Evolutionary conservation across 2,113 vertebrate species (phyloP).

Genomic region (Melanotaenia duboulayi): DNA sequence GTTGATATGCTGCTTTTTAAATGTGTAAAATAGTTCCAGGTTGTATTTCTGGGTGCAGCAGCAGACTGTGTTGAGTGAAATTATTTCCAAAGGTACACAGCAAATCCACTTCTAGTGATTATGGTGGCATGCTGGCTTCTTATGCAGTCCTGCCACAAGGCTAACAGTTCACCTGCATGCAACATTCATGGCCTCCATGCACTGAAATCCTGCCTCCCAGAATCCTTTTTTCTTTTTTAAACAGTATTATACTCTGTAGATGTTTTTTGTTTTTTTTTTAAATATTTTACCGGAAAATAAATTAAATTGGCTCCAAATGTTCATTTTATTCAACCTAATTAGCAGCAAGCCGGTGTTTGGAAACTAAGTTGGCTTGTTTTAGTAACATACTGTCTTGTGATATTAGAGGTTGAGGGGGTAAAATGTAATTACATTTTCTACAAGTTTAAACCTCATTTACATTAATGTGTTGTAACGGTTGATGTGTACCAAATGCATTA

Average conservation of each 20-base stretch:
- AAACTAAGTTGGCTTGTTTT: constrained; percentile 4
- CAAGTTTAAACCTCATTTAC: constrained; percentile 10
- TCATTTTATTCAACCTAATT: neutral
- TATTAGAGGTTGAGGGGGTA: neutral
- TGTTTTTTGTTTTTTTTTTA: no score
- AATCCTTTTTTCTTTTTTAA: no score
- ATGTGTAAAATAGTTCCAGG: neutral
- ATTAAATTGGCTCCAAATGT: no score
- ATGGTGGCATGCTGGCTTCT: no score
- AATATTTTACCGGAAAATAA: no score
- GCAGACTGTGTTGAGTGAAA: neutral
- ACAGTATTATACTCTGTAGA: no score
- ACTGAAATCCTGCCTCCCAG: no score
- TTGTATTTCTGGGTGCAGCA: neutral
- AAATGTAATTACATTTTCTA: constrained; percentile 1
- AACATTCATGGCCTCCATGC: no score
- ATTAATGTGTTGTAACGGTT: neutral
- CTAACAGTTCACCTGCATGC: no score
- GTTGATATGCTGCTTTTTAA: neutral
- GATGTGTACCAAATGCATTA: constrained; percentile 6
- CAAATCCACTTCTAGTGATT: no score
- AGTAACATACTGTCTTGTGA: neutral
- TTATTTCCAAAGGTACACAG: neutral
- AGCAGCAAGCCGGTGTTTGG: neutral
- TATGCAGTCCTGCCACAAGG: no score